A percentile compares a stretch with the other conserved stretches of the same genome.
phyloP scores from a whole-genome alignment of 2,888 invertebrate species.

The Eupithecia subfuscata region DNA sequence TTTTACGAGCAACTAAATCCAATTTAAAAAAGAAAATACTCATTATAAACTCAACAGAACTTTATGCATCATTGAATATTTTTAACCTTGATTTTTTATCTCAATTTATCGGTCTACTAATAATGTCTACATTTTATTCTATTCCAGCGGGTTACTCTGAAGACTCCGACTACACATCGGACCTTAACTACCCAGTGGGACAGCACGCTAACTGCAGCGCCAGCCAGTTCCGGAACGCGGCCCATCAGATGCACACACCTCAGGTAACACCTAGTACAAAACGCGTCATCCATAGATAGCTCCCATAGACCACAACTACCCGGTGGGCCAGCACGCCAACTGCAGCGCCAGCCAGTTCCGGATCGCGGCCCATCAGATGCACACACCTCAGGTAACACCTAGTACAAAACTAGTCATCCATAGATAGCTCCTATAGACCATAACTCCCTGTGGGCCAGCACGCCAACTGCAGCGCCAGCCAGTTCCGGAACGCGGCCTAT shows the following conservation, averaged over 20 bases:
- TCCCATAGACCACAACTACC: constrained; percentile 92
- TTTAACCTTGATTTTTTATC: neutral
- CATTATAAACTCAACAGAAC: too few species aligned
- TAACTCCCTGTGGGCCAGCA: constrained; percentile 95
- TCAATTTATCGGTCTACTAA: neutral
- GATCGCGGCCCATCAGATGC: constrained; percentile 90
- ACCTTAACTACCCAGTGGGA: constrained; percentile 96
- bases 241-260: constrained; percentile 91
- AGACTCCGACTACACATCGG: constrained; percentile 98
- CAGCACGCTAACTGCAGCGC: constrained; percentile 96
- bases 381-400: constrained; percentile 68
- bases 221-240: constrained; percentile 92
- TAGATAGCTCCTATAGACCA: constrained; percentile 83
- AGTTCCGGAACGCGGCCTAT: constrained; percentile 91
- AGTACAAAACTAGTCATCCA: too few species aligned
- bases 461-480: constrained; percentile 94
- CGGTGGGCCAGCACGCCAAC: constrained; percentile 94
- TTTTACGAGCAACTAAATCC: too few species aligned
- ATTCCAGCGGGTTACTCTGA: constrained; percentile 96
- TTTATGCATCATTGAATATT: too few species aligned
- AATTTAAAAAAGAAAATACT: too few species aligned
- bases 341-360: constrained; percentile 96
- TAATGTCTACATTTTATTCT: neutral
- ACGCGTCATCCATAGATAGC: too few species aligned
- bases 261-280: constrained; percentile 67